phyloP scores from a whole-genome alignment of 2,888 invertebrate genomes.

The Aelia acuminata region DNA sequence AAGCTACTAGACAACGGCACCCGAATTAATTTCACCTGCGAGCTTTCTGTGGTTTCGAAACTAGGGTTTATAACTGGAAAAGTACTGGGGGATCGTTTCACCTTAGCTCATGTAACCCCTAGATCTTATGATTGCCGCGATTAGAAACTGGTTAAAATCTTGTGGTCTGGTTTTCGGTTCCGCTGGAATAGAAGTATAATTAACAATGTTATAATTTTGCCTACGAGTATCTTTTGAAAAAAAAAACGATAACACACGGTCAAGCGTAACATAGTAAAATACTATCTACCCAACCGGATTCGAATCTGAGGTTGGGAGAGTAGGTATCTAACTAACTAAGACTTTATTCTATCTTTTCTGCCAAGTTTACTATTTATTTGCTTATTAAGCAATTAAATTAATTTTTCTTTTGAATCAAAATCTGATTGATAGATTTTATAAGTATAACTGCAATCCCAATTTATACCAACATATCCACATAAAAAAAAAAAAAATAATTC shows the following conservation, averaged over 20 bases:
- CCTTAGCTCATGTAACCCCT: not conserved
- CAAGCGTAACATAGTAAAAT: not conserved
- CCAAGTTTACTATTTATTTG: too few species aligned
- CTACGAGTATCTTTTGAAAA: not conserved
- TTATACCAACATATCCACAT: too few species aligned
- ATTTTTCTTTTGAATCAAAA: too few species aligned
- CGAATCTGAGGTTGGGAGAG: too few species aligned
- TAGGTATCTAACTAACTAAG: too few species aligned
- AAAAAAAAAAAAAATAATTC: too few species aligned
- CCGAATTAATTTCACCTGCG: not conserved
- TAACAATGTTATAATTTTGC: not conserved
- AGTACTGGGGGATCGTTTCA: slow-evolving; percentile 11
- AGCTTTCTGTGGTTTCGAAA: not conserved
- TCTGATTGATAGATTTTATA: too few species aligned
- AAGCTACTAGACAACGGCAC: not conserved
- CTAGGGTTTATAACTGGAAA: slow-evolving; percentile 15
- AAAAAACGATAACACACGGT: not conserved
- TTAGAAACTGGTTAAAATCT: slow-evolving; percentile 9
- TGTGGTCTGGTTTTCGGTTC: not conserved
- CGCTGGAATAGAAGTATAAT: not conserved
- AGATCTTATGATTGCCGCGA: not conserved
- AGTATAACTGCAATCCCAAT: too few species aligned
- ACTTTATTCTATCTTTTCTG: too few species aligned
- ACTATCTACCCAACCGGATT: too few species aligned
- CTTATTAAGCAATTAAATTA: too few species aligned